Evolutionary conservation across 2,113 vertebrate genomes (phyloP).

Genomic region (Sinocyclocheilus grahami): DNA sequence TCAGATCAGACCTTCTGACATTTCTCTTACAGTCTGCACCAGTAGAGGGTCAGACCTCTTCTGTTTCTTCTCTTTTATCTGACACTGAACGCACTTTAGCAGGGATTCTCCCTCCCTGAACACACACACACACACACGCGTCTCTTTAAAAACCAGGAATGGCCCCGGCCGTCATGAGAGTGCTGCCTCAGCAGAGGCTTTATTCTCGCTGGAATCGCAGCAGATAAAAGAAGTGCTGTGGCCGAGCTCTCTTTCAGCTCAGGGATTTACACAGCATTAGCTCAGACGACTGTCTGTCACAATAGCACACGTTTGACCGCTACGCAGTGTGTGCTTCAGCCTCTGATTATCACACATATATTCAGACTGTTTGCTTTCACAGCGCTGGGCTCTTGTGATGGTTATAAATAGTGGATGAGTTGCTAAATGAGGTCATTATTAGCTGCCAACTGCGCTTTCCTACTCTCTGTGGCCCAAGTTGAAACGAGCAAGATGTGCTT

Average conservation of each 20-base stretch:
- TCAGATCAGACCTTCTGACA: neutral
- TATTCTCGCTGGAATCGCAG: slow-evolving; percentile 67
- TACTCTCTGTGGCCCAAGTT: neutral
- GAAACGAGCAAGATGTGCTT: neutral
- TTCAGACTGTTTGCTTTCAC: neutral
- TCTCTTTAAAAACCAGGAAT: slow-evolving; percentile 51
- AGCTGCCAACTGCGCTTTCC: neutral
- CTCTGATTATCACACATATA: neutral
- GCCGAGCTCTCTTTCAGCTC: slow-evolving; percentile 73
- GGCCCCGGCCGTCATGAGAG: neutral
- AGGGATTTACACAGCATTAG: slow-evolving; percentile 75
- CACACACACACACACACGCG: neutral
- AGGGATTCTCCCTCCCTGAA: neutral
- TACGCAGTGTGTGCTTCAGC: neutral
- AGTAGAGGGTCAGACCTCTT: neutral
- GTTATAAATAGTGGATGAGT: slow-evolving; percentile 9
- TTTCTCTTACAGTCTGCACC: neutral
- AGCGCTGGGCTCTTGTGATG: neutral
- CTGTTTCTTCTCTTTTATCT: neutral
- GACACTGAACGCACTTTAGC: neutral
- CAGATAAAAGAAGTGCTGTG: slow-evolving; percentile 76
- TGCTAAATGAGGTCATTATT: slow-evolving; percentile 23
- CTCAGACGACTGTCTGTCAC: slow-evolving; percentile 51
- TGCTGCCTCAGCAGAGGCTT: slow-evolving; percentile 73
- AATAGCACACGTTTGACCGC: slow-evolving; percentile 3